Percentiles rank a stretch among this genome's conserved stretches.
Conservation (phyloP, 2,797 vertebrate species). For the Hypotaenidia okinawae region DNA sequence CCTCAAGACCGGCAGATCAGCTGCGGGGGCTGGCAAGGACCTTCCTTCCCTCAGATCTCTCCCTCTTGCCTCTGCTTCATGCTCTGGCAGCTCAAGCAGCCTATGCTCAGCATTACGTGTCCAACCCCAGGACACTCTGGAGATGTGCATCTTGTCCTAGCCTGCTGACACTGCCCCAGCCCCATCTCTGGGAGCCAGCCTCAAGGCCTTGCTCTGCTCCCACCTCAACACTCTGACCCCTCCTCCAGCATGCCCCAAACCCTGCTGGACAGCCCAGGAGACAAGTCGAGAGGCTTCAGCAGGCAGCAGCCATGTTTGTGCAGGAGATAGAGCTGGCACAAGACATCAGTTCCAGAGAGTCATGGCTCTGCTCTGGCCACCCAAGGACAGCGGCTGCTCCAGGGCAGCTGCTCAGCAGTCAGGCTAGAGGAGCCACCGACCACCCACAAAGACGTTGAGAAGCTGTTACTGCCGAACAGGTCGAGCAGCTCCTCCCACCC, state of each 20-base stretch:
- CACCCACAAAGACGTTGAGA: neutral
- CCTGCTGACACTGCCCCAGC: neutral
- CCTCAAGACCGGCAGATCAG: fast-evolving
- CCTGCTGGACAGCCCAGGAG: neutral
- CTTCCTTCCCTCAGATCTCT: neutral
- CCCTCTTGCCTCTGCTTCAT: neutral
- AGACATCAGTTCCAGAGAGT: neutral
- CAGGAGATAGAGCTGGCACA: neutral
- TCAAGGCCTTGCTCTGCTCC: fast-evolving
- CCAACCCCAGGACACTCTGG: too few relatives aligned
- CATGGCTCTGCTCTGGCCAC: fast-evolving
- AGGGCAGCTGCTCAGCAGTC: neutral
- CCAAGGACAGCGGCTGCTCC: fast-evolving
- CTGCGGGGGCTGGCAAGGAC: neutral
- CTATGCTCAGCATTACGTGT: neutral
- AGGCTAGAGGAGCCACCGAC: neutral
- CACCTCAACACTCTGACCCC: neutral
- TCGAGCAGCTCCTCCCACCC: neutral
- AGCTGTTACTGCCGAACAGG: slow-evolving; percentile 25
- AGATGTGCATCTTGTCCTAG: neutral
- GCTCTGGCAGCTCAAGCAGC: neutral
- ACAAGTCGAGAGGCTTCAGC: neutral
- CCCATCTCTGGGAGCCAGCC: neutral
- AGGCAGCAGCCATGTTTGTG: fast-evolving
- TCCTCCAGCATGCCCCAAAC: neutral